Percentiles rank a stretch among this genome's conserved stretches.
Conservation (phyloP, 2,113 vertebrate species). For the Phoenicopterus ruber region DNA sequence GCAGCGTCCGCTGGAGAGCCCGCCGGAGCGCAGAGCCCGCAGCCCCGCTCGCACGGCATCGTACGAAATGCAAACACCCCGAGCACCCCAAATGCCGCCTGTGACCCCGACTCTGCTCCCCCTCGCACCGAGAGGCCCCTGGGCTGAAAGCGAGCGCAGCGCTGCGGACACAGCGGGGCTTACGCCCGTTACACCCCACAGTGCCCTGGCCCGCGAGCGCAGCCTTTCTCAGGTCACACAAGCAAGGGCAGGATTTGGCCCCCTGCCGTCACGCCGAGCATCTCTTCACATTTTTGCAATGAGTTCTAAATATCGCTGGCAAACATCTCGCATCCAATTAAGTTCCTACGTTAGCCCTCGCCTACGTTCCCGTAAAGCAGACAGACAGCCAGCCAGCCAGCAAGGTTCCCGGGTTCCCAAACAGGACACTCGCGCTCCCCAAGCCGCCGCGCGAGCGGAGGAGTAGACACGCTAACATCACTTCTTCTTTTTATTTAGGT, state of each 20-base stretch:
- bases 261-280: rapidly evolving
- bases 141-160: not conserved
- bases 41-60: rapidly evolving
- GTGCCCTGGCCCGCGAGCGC: rapidly evolving
- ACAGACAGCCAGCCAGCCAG: not conserved
- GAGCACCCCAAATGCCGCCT: rapidly evolving
- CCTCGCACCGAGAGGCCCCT: too few relatives aligned
- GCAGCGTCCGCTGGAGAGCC: not conserved
- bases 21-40: rapidly evolving
- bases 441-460: rapidly evolving
- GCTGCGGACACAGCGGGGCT: not conserved
- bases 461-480: rapidly evolving
- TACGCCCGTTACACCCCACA: rapidly evolving
- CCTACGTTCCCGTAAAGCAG: not conserved
- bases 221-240: not conserved
- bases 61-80: rapidly evolving
- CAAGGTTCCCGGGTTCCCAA: not conserved
- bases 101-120: not conserved
- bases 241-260: not conserved
- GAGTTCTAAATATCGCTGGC: not conserved
- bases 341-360: rapidly evolving
- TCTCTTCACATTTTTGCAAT: rapidly evolving
- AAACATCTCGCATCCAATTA: rapidly evolving
- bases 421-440: rapidly evolving
- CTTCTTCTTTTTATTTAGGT: not conserved